phyloP scores from a whole-genome alignment of 1,140 invertebrate genomes.

The Acromyrmex charruanus region DNA sequence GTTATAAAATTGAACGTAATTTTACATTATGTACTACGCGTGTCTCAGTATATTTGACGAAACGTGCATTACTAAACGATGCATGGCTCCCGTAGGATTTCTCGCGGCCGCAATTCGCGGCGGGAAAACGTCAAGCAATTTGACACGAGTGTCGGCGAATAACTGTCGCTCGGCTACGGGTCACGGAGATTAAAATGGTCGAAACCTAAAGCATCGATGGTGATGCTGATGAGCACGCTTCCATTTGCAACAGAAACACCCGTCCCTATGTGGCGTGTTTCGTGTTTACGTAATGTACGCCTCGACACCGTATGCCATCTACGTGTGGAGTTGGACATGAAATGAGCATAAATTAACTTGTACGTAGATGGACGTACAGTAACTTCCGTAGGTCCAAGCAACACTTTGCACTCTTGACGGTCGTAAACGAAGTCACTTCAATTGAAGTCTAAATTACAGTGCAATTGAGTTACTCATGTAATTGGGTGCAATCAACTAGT shows the following conservation, averaged over 20 bases:
- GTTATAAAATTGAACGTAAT: slow-evolving; percentile 55
- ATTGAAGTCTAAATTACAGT: background rate
- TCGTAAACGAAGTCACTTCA: slow-evolving; percentile 6
- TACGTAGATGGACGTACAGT: background rate
- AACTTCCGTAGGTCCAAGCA: background rate
- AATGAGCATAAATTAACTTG: slow-evolving; percentile 78
- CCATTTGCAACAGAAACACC: slow-evolving; percentile 70
- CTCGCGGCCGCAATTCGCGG: slow-evolving; percentile 27
- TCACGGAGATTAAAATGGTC: slow-evolving; percentile 68
- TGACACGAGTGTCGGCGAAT: slow-evolving; percentile 59
- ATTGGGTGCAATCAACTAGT: background rate
- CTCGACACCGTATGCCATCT: slow-evolving; percentile 72
- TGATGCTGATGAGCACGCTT: slow-evolving; percentile 75
- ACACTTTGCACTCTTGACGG: slow-evolving; percentile 33
- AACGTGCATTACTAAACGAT: slow-evolving; percentile 62
- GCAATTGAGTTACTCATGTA: background rate
- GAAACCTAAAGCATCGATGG: slow-evolving; percentile 66
- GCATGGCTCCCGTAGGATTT: slow-evolving; percentile 49
- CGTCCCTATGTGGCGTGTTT: slow-evolving; percentile 73
- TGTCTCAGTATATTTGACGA: slow-evolving; percentile 43
- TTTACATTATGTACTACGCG: slow-evolving; percentile 34
- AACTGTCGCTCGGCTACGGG: slow-evolving; percentile 43
- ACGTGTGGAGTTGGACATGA: slow-evolving; percentile 68
- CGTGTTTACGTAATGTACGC: slow-evolving; percentile 80
- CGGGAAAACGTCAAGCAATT: slow-evolving; percentile 56